Conservation (phyloP, 2,888 invertebrate genomes). For the Drosophila atripex region DNA sequence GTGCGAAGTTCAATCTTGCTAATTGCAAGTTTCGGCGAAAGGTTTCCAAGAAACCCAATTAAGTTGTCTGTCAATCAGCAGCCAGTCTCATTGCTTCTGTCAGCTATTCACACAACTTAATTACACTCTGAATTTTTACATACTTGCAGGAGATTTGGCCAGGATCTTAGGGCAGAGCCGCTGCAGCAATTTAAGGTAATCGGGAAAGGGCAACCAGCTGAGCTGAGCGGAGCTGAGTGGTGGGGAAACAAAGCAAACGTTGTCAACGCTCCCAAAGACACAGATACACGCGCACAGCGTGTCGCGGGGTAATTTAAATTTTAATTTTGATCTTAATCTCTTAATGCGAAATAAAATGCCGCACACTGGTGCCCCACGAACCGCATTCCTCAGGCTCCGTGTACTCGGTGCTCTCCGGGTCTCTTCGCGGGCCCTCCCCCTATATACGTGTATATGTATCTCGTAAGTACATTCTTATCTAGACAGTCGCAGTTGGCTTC, state of each 20-base stretch:
- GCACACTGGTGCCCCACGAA: constrained; percentile 81
- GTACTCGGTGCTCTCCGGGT: constrained; percentile 10
- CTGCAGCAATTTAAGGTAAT: constrained; percentile 65
- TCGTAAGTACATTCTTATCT: constrained; percentile 38
- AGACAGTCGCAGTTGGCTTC: constrained; percentile 50
- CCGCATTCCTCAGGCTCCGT: constrained; percentile 43
- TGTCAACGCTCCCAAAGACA: constrained; percentile 21
- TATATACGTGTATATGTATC: constrained; percentile 14
- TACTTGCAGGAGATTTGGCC: constrained; percentile 17
- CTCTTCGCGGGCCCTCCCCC: constrained; percentile 5
- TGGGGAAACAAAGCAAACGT: constrained; percentile 42
- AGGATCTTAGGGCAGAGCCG: constrained; percentile 20
- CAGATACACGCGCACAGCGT: constrained; percentile 45
- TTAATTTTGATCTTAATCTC: constrained; percentile 84
- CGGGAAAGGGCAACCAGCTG: constrained; percentile 31
- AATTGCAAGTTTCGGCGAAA: constrained; percentile 67
- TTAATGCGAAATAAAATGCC: constrained; percentile 84
- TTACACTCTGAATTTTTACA: constrained; percentile 47
- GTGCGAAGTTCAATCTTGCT: constrained; percentile 52
- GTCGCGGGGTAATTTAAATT: constrained; percentile 83
- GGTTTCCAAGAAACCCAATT: constrained; percentile 77
- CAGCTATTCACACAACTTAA: constrained; percentile 54
- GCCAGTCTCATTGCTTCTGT: constrained; percentile 41
- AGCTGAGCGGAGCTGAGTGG: neutral
- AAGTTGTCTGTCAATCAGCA: constrained; percentile 80